Base-by-base conservation (phyloP, 37 sponge, comb jelly and placozoan genomes). In the Tethya wilhelma region DNA sequence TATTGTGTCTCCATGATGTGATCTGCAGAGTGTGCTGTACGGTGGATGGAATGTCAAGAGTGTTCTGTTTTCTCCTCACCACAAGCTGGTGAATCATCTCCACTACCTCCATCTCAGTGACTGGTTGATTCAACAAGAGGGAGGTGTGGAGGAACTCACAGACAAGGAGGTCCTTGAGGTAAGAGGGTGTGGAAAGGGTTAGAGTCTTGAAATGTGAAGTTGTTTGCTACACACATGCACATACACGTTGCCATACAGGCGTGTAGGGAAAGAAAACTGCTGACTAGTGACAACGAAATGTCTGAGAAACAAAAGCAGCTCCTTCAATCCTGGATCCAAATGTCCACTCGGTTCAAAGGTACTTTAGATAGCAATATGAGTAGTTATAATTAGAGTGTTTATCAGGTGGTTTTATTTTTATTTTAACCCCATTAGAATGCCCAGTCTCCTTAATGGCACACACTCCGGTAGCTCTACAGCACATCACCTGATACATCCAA, bases 111-210 rank as follows among this genome's bases (percentile, higher is more conserved):
- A 58, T 68, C 65, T 58, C 37, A 40, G 28, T 39, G 84, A 83
- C 42, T 83, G 84, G 75, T 43, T 83, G 41, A 65, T 74, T 4
- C 33, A n/a, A 28, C 41, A 67, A 22, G 84, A 83, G 30, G 84
- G 84, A 38, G 84, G 84, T 57, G 63, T 65, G 25, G 64, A 38
- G 11, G 23, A 38, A 26, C 84, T 83, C 33, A 17, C 75, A 25
- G 26, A 83, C 0, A 19, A 73, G 7, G 84, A 74, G 14, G 2
- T 83, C 0, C 0, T 57, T 45, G 2, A 41, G 64, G 84, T 83
- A 66, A 30, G 49, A 22, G 6, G 2, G 31, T 4, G 40, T 41
- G 49, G 3, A 36, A 9, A 9, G 40, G 7, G 7, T 67, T 9
- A 9, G 9, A 19, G 9, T 14, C 9, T 7, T 62, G 22, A 7